Conservation (phyloP, 53 echinoderm and acorn worm species). For the Patiria pectinifera region DNA sequence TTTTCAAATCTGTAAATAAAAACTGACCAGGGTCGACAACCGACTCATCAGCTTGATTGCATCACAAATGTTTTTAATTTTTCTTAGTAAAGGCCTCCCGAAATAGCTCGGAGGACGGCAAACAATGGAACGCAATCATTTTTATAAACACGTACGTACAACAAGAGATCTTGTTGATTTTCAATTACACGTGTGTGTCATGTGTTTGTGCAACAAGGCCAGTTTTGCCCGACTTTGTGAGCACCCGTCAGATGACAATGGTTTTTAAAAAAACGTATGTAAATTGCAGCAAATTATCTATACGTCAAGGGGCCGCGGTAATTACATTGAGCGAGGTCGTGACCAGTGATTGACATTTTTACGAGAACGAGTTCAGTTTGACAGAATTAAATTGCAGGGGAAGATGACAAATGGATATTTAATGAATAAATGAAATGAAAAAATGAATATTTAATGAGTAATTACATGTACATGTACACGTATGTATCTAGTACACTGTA, state of each 20-base stretch:
- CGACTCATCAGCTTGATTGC: too few species aligned
- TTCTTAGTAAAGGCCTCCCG: neutral
- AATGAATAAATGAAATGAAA: too few species aligned
- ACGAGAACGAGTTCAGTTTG: neutral
- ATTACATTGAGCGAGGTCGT: neutral
- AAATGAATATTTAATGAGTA: too few species aligned
- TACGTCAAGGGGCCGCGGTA: neutral
- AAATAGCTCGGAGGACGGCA: neutral
- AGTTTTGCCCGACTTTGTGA: neutral
- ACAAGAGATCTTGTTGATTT: conserved; percentile 1
- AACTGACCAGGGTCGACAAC: too few species aligned
- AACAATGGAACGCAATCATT: neutral
- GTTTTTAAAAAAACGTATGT: neutral
- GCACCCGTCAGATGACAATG: neutral
- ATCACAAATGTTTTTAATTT: neutral
- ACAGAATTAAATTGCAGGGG: neutral
- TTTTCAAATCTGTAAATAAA: too few species aligned
- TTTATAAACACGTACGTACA: neutral
- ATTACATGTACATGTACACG: too few species aligned
- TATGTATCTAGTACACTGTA: too few species aligned
- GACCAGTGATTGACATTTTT: neutral
- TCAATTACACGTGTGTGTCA: conserved; percentile 3
- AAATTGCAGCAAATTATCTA: neutral
- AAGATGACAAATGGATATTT: too few species aligned
- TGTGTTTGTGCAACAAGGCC: conserved; percentile 7